Percentiles rank a stretch among this genome's conserved stretches.
Conservation (phyloP, 2,113 vertebrate species). For the Chloroceryle aenea region DNA sequence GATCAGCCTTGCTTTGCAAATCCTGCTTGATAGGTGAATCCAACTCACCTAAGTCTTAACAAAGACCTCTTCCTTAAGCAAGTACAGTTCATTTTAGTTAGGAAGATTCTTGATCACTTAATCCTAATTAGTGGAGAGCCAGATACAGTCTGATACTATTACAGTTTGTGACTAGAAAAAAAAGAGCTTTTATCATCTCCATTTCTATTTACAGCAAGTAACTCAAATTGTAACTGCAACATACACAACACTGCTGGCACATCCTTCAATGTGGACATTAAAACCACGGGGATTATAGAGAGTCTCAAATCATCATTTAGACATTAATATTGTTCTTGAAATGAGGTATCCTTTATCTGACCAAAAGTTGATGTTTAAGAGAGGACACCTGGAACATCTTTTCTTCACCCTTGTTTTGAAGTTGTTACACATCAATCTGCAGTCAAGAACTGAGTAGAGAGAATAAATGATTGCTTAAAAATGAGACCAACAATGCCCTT, state of each 20-base stretch:
- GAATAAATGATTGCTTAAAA: neutral
- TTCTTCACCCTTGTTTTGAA: neutral
- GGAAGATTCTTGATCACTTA: neutral
- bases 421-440: neutral
- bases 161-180: neutral
- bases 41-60: neutral
- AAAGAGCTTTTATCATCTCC: neutral
- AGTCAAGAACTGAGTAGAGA: neutral
- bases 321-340: neutral
- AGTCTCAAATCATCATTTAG: neutral
- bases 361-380: neutral
- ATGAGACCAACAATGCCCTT: neutral
- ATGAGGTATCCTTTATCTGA: neutral
- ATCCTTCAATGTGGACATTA: neutral
- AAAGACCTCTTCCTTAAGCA: neutral
- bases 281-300: neutral
- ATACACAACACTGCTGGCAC: neutral
- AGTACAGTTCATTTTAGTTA: neutral
- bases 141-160: neutral
- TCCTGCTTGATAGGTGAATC: neutral
- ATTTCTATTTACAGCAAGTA: neutral
- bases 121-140: neutral
- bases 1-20: neutral
- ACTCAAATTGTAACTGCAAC: neutral
- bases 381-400: neutral